These are phyloP conservation scores for Strix aluco DNA, from an alignment of 2,113 vertebrate species.

Conservation along the genomic window DNA sequence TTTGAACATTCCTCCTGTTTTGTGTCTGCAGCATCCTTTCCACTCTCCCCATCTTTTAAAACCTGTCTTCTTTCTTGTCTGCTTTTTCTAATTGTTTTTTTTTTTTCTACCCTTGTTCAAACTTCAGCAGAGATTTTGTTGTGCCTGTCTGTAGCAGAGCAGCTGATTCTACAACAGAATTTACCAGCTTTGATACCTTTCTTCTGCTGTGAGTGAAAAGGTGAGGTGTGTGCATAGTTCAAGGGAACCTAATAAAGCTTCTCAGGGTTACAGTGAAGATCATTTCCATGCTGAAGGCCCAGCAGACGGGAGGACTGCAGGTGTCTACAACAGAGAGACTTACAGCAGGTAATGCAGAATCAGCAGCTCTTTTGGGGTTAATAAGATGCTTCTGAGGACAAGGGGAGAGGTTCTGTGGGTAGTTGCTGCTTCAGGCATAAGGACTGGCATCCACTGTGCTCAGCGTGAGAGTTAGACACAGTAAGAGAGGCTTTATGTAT, in stretches of 20 bases:
- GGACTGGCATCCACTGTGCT: not conserved
- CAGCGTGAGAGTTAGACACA: not conserved
- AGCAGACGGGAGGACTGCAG: not conserved
- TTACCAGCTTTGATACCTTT: not conserved
- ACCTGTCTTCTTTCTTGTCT: not conserved
- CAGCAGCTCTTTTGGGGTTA: not conserved
- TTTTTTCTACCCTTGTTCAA: not conserved
- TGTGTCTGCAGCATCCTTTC: not conserved
- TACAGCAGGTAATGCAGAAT: not conserved
- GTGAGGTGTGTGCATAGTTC: not conserved
- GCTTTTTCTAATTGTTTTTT: not conserved
- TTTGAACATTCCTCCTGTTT: not conserved
- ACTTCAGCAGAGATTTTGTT: not conserved
- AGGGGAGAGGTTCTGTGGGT: not conserved
- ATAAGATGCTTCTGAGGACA: not conserved
- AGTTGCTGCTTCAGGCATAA: not conserved
- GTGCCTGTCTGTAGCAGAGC: not conserved
- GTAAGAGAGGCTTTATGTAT: conserved; percentile 19
- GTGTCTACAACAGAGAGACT: not conserved
- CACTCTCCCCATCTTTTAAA: not conserved
- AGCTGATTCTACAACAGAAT: not conserved
- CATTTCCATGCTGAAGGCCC: not conserved
- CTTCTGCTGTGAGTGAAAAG: not conserved
- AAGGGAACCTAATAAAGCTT: not conserved
- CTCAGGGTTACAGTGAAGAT: not conserved